Conservation (phyloP, 2,797 vertebrate genomes). For the Paramormyrops hopkinsi region DNA sequence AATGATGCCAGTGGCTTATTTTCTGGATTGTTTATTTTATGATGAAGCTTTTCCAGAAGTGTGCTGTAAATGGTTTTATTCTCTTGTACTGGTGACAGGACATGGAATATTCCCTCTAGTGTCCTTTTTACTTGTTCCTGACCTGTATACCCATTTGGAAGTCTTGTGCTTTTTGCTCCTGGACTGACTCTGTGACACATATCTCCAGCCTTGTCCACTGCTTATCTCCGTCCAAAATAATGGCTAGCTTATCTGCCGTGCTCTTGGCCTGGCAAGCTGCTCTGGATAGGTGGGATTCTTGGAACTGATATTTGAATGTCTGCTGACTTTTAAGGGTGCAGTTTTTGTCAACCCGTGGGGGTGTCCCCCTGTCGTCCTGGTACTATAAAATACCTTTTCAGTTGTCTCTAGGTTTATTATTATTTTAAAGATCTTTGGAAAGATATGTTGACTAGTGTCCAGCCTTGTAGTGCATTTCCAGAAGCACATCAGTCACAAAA, state of each 20-base stretch:
- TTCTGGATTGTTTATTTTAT: background rate
- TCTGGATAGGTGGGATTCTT: constrained; percentile 51
- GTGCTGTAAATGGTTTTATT: constrained; percentile 12
- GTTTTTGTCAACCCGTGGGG: constrained; percentile 17
- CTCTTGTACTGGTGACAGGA: background rate
- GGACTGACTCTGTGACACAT: constrained; percentile 29
- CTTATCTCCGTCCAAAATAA: constrained; percentile 59
- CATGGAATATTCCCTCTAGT: background rate
- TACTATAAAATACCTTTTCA: background rate
- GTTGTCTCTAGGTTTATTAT: background rate
- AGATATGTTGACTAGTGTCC: background rate
- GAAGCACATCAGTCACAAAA: background rate
- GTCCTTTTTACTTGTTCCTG: constrained; percentile 22
- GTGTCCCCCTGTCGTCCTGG: background rate
- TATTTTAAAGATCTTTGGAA: background rate
- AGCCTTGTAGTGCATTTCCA: background rate
- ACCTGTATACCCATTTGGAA: background rate
- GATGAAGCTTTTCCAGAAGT: background rate
- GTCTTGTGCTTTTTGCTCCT: constrained; percentile 18
- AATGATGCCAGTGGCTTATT: background rate
- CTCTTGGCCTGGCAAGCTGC: constrained; percentile 34
- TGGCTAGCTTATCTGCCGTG: constrained; percentile 51
- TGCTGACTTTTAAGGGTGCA: constrained; percentile 29
- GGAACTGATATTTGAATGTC: constrained; percentile 47
- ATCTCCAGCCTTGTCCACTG: constrained; percentile 34